Conservation (phyloP, 2,888 invertebrate genomes). For the Synergus laeviventris region DNA sequence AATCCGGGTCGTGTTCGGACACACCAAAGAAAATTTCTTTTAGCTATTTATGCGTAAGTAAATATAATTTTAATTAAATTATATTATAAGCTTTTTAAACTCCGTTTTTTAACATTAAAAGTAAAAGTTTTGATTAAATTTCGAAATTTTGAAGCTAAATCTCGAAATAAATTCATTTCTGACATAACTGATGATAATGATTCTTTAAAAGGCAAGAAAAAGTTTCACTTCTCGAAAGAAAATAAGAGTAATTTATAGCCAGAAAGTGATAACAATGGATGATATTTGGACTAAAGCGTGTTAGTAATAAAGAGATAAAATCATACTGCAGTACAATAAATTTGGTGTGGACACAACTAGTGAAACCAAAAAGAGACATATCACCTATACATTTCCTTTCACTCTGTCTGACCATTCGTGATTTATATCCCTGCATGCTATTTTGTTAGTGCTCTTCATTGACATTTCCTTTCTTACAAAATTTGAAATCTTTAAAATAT, state of each 20-base stretch:
- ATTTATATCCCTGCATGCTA: conserved; percentile 11
- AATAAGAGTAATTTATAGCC: neutral
- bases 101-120: neutral
- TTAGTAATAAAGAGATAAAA: conserved; percentile 33
- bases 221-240: conserved; percentile 13
- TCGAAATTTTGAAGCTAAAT: neutral
- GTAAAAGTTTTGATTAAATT: neutral
- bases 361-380: conserved; percentile 25
- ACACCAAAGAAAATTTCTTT: conserved; percentile 98
- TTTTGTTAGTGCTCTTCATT: neutral
- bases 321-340: conserved; percentile 37
- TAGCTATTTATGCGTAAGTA: conserved; percentile 99
- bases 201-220: conserved; percentile 7
- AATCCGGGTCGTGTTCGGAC: conserved; percentile 97
- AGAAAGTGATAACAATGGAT: neutral
- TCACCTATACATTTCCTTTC: conserved; percentile 18
- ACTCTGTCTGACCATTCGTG: conserved; percentile 24
- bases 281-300: neutral
- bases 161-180: neutral
- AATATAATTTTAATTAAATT: conserved; percentile 36
- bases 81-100: neutral
- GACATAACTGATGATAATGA: conserved; percentile 8
- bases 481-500: neutral
- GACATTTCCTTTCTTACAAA: neutral
- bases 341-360: conserved; percentile 25